Percentiles rank a stretch among this genome's conserved stretches.
Conservation (phyloP, 2,888 invertebrate genomes). For the Aphidoletes aphidimyza region DNA sequence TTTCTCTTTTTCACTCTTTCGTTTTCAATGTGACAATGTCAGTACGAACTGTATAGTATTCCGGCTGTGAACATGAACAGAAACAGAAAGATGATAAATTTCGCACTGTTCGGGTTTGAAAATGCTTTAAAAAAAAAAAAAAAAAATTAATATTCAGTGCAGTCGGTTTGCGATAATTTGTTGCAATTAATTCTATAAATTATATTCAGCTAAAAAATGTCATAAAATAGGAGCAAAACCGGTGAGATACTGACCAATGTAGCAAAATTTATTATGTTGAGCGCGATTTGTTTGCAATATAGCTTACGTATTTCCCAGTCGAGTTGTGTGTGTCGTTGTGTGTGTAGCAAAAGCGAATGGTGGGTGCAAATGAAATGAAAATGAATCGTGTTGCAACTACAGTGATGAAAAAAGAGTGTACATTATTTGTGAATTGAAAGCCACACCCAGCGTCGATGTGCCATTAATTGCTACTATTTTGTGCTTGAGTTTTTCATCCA, state of each 20-base stretch:
- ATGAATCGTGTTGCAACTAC: not conserved
- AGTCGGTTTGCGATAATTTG: conserved; percentile 39
- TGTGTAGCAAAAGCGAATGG: not conserved
- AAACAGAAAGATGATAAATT: conserved; percentile 38
- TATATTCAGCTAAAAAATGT: conserved; percentile 5
- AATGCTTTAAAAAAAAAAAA: not conserved
- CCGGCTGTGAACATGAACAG: not conserved
- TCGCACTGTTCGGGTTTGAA: not conserved
- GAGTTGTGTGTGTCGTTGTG: not conserved
- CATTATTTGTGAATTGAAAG: conserved; percentile 18
- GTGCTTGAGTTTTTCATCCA: not conserved
- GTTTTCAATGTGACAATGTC: not conserved
- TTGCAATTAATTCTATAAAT: conserved; percentile 47
- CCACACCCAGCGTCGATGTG: conserved; percentile 7
- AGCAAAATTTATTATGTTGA: not conserved
- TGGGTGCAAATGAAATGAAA: conserved; percentile 36
- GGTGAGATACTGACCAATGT: conserved; percentile 15
- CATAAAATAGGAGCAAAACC: conserved; percentile 25
- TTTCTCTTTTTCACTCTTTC: too few species aligned
- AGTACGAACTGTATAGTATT: too few species aligned
- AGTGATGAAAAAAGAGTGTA: not conserved
- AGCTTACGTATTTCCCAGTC: too few species aligned
- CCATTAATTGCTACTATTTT: conserved; percentile 4
- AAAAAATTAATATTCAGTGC: conserved; percentile 29
- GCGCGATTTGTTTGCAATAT: not conserved